Evolutionary conservation across 2,797 vertebrate species (phyloP), one percentile per base, ranked within the genome.

Genomic region (Premnoplex brunnescens): DNA sequence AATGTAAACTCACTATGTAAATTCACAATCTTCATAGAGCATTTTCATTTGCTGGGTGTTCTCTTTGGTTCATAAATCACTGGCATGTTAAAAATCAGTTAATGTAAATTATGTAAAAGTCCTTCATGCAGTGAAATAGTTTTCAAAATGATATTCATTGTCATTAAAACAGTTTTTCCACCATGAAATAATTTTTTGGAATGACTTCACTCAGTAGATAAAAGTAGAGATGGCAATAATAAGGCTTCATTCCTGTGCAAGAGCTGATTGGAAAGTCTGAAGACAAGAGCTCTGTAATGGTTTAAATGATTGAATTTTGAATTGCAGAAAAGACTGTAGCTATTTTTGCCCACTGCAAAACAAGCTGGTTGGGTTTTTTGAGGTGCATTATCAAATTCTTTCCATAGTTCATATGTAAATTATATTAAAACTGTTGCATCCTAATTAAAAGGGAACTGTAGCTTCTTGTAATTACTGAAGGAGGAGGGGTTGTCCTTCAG

Each of bases 51-150:
- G 44, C 52, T 75, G 52, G 44, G 10, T 87, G 52, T 79, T 93
- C 93, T 78, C 59, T 84, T 77, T 68, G 27, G 52, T 52, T 71
- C 41, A 60, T 68, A 66, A 95, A 62, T 81, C 66, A 78, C 43
- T 88, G 69, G 54, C 85, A 58, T 7, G 36, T 86, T 92, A 91
- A 94, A 91, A 95, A 78, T 78, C 73, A 51, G n/a, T 26, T 63
- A 32, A 67, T 78, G 43, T 46, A 80, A 78, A 91, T 52, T 26
- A 55, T 27, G 28, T 72, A 54, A 85, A 95, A 95, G 74, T 78
- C 52, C 51, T 91, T 94, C 41, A 34, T 44, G 73, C n/a, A 81
- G 32, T 44, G n/a, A 72, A 92, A 80, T 64, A 24, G 30, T 81
- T 91, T 66, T 62, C 12, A 63, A 59, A 91, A 88, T 67, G 1